Base-by-base conservation (phyloP, 2,797 vertebrate species). In the Helostoma temminkii region DNA sequence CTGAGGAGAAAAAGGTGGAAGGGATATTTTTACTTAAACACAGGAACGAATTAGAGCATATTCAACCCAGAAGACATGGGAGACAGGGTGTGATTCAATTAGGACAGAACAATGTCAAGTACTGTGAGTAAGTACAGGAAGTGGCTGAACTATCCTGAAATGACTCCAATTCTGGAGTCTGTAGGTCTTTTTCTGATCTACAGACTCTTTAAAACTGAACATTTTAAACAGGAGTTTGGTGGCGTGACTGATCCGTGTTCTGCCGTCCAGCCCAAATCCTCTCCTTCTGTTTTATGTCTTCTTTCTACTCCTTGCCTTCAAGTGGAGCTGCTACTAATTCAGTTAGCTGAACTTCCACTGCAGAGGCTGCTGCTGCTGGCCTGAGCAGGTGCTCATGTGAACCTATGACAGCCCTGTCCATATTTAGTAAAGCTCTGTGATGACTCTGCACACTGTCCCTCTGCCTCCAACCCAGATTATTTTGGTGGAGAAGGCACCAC, bases 401-500 rank as follows among this genome's bases (percentile, higher is more conserved):
- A 59, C 43, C 67, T 36, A 24, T 68, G 56, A 71, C 81, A 76
- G 76, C 70, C 25, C 4, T 18, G 12, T 79, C 89, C 88, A 83
- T 88, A 89, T 93, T 92, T 93, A 94, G 91, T 72, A 60, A 90
- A 67, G 78, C 76, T 66, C 37, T 78, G 83, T 84, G 78, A 80
- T 46, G 67, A 66, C 76, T 52, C 67, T 56, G 47, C 78, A 36
- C 39, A 26, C 74, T 30, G 28, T 66, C 75, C 53, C 54, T 64
- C 83, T 80, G 78, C 72, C 76, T 71, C 39, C 66, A 73, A 66
- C 81, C 15, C 34, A 72, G 84, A 90, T 88, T 93, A 91, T 92
- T 93, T 92, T 89, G 75, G 90, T 72, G 70, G 39, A 46, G 64
- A 67, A 65, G 69, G 74, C 83, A 78, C 69, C 70, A 36, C 45